Conservation (phyloP, 2,113 vertebrate species). For the Periophthalmus modestus region DNA sequence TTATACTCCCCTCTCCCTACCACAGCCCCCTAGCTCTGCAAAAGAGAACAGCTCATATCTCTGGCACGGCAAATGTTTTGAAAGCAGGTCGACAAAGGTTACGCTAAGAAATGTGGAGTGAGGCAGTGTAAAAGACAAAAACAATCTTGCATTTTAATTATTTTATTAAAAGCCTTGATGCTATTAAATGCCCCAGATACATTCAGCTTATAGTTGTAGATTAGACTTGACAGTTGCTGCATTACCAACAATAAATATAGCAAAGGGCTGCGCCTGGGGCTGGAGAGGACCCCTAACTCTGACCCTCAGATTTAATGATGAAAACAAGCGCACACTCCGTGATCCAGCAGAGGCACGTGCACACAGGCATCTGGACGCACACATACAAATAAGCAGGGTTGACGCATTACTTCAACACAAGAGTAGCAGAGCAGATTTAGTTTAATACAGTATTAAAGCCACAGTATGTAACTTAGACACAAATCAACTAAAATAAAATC, state of each 20-base stretch:
- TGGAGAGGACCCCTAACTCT: slow-evolving; percentile 73
- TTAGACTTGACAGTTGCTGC: slow-evolving; percentile 81
- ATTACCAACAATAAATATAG: slow-evolving; percentile 81
- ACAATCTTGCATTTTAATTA: slow-evolving; percentile 74
- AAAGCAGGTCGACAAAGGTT: slow-evolving; percentile 70
- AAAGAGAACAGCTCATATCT: slow-evolving; percentile 44
- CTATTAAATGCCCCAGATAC: slow-evolving; percentile 81
- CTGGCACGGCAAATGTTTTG: slow-evolving; percentile 58
- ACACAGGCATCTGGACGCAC: slow-evolving; percentile 20
- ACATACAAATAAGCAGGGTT: slow-evolving; percentile 5
- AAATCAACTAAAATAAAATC: no score
- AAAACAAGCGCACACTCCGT: slow-evolving; percentile 66
- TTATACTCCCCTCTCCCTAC: slow-evolving; percentile 32
- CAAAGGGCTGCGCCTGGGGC: slow-evolving; percentile 74
- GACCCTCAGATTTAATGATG: slow-evolving; percentile 81
- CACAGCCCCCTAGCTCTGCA: slow-evolving; percentile 26
- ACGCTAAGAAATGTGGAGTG: slow-evolving; percentile 57
- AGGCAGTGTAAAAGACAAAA: slow-evolving; percentile 71
- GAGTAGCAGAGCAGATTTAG: not conserved
- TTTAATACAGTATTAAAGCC: not conserved
- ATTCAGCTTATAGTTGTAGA: slow-evolving; percentile 77
- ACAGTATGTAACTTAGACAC: no score
- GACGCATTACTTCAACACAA: not conserved
- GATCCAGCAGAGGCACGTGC: slow-evolving; percentile 39
- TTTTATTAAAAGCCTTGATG: slow-evolving; percentile 77